Conservation (phyloP, 2,113 vertebrate species). For the Trichomycterus rosablanca region DNA sequence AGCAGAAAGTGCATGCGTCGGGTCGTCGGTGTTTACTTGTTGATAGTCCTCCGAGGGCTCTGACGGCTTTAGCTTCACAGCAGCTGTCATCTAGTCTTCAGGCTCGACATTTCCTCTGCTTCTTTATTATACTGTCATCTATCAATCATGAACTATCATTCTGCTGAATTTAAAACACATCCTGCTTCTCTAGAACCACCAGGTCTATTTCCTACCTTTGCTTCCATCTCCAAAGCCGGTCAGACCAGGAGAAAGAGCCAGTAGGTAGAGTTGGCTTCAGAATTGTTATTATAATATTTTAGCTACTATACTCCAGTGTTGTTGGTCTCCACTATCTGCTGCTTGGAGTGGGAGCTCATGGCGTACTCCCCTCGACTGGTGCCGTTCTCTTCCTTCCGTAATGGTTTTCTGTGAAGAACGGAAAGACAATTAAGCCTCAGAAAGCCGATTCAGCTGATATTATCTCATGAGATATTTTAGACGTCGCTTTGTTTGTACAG, state of each 20-base stretch:
- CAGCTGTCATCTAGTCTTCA: slow-evolving; percentile 49
- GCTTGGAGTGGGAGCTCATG: slow-evolving; percentile 89
- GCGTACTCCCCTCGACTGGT: slow-evolving; percentile 90
- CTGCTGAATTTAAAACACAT: slow-evolving; percentile 4
- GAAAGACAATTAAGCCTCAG: slow-evolving; percentile 8
- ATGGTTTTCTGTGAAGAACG: slow-evolving; percentile 82
- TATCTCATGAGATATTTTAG: too few relatives aligned
- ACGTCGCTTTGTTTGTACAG: too few relatives aligned
- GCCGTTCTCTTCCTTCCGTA: slow-evolving; percentile 93
- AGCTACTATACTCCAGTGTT: slow-evolving; percentile 79
- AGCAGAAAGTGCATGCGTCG: slow-evolving; percentile 56
- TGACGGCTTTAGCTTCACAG: slow-evolving; percentile 47
- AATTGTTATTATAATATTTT: background rate
- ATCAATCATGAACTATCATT: slow-evolving; percentile 3
- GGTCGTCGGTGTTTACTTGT: slow-evolving; percentile 31
- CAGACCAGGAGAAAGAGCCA: slow-evolving; percentile 23
- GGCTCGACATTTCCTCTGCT: slow-evolving; percentile 7
- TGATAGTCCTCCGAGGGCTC: slow-evolving; percentile 25
- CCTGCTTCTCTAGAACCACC: slow-evolving; percentile 48
- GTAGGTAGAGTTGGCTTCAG: slow-evolving; percentile 37
- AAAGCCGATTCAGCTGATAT: too few relatives aligned
- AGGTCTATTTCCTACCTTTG: slow-evolving; percentile 50
- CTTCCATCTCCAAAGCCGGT: slow-evolving; percentile 10
- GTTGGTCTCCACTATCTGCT: slow-evolving; percentile 78
- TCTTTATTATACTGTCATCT: slow-evolving; percentile 46